Conservation (phyloP, 2,888 invertebrate species). For the Hydraecia micacea region DNA sequence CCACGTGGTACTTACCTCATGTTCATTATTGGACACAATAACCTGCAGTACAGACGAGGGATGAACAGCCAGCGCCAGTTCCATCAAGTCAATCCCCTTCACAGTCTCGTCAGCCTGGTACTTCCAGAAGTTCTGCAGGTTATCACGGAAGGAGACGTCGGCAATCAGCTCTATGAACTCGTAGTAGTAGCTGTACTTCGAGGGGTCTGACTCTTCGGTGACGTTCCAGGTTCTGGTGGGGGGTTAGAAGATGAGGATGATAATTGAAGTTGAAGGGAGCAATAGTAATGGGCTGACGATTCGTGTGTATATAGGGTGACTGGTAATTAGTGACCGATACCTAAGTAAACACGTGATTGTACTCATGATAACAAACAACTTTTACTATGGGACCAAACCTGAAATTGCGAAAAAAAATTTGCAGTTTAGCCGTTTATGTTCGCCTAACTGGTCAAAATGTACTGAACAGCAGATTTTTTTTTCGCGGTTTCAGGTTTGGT, state of each 20-base stretch:
- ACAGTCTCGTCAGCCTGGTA: constrained; percentile 91
- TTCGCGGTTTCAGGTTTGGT: too few relatives aligned
- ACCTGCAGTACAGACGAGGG: constrained; percentile 78
- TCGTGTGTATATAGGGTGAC: too few relatives aligned
- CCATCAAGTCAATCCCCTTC: constrained; percentile 88
- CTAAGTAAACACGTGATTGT: too few relatives aligned
- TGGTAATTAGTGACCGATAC: too few relatives aligned
- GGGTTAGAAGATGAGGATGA: neutral
- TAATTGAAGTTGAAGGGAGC: neutral
- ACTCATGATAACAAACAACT: too few relatives aligned
- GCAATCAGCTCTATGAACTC: constrained; percentile 85
- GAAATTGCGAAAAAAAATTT: too few relatives aligned
- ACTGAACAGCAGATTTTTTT: too few relatives aligned
- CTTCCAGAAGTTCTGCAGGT: constrained; percentile 93
- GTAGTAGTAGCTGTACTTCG: constrained; percentile 82
- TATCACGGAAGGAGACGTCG: constrained; percentile 85
- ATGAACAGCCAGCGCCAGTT: constrained; percentile 90
- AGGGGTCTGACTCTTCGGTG: constrained; percentile 79
- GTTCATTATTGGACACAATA: constrained; percentile 71
- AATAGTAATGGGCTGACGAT: neutral
- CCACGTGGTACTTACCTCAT: constrained; percentile 67
- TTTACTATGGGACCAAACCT: too few relatives aligned
- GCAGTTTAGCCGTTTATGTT: too few relatives aligned
- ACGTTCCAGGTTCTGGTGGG: constrained; percentile 83
- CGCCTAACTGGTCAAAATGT: too few relatives aligned